phyloP scores from a whole-genome alignment of 2,888 invertebrate genomes.

The Ophioninae sp. region DNA sequence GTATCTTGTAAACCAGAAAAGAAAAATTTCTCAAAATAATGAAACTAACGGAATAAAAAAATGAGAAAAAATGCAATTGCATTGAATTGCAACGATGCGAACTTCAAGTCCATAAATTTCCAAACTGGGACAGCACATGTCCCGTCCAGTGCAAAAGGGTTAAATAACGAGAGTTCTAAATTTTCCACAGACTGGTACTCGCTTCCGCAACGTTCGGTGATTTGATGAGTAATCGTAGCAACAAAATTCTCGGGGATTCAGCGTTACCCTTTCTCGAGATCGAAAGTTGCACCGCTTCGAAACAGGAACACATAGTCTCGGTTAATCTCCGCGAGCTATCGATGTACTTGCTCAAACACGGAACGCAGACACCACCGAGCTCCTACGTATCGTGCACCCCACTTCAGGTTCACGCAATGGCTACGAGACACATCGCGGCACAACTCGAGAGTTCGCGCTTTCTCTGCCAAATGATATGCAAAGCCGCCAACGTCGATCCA shows the following conservation, averaged over 20 bases:
- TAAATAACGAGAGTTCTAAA: neutral
- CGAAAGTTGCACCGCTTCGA: conserved; percentile 93
- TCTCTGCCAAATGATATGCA: conserved; percentile 88
- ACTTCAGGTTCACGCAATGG: conserved; percentile 89
- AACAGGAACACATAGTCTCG: conserved; percentile 93
- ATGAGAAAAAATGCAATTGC: too few relatives aligned
- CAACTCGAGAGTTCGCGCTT: conserved; percentile 91
- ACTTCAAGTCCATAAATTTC: too few relatives aligned
- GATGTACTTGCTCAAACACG: conserved; percentile 90
- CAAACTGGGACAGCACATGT: too few relatives aligned
- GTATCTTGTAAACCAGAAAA: too few relatives aligned
- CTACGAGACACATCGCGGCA: conserved; percentile 90
- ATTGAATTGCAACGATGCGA: too few relatives aligned
- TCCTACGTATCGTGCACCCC: conserved; percentile 83
- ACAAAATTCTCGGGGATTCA: conserved; percentile 74
- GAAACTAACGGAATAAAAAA: too few relatives aligned
- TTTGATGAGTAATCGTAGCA: conserved; percentile 74
- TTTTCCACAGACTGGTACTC: conserved; percentile 68
- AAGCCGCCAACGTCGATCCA: conserved; percentile 86
- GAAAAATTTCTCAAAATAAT: too few relatives aligned
- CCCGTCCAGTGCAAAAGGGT: too few relatives aligned
- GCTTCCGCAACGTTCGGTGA: conserved; percentile 76
- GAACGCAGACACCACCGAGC: conserved; percentile 76
- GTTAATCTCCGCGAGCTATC: conserved; percentile 93
- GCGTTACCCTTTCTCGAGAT: conserved; percentile 90